These are phyloP conservation scores for Acanthopleura granulata DNA, from an alignment of 2,888 invertebrate species.

Conservation along the genomic window DNA sequence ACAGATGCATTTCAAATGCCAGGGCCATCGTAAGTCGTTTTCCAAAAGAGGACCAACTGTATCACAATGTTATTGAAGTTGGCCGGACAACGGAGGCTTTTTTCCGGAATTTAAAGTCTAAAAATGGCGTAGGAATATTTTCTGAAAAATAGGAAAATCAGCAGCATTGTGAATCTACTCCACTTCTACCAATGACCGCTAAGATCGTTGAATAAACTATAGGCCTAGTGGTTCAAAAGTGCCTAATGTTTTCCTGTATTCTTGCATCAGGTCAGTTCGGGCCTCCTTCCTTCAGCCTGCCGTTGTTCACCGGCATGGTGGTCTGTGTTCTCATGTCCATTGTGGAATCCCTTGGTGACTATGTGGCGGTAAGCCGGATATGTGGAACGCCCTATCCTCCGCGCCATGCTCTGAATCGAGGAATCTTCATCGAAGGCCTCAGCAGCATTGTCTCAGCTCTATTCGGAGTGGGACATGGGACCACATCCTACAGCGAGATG, in stretches of 20 bases:
- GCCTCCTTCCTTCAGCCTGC: neutral
- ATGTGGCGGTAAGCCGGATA: neutral
- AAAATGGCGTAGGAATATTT: no score
- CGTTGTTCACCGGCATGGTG: neutral
- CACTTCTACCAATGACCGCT: no score
- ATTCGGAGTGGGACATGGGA: neutral
- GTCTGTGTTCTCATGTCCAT: neutral
- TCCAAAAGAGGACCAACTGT: no score
- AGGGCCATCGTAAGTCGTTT: no score
- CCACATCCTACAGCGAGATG: conserved; percentile 16
- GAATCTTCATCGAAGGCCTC: neutral
- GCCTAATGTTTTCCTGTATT: neutral
- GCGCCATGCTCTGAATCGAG: neutral
- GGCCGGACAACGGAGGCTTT: no score
- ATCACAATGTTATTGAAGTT: no score
- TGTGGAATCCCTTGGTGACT: conserved; percentile 9
- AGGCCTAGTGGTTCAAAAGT: no score
- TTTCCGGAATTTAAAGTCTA: no score
- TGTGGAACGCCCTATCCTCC: neutral
- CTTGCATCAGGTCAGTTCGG: conserved; percentile 4
- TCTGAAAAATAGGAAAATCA: no score
- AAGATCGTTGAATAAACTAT: no score
- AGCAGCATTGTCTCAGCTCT: neutral
- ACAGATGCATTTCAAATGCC: no score
- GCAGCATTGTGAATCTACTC: no score